These are phyloP conservation scores for Tachuris rubrigastra DNA, from an alignment of 2,113 vertebrate genomes.

Conservation along the genomic window DNA sequence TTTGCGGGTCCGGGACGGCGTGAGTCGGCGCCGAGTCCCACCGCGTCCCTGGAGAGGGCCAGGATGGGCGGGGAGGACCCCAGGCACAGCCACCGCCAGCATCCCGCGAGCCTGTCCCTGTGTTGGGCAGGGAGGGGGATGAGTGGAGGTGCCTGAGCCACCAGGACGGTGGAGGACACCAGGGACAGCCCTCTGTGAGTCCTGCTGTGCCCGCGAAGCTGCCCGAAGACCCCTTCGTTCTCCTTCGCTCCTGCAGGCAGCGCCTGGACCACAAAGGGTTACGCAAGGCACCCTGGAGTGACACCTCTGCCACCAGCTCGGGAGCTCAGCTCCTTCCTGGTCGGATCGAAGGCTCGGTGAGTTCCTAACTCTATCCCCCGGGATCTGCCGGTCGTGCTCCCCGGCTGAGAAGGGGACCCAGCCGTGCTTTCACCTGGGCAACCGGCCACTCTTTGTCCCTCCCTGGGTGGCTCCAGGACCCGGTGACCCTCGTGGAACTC, in stretches of 20 bases:
- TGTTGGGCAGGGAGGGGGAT: not conserved
- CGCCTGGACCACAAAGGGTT: constrained; percentile 54
- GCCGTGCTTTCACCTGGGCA: not conserved
- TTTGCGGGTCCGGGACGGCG: not conserved
- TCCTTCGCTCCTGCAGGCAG: constrained; percentile 8
- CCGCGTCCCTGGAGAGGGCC: not conserved
- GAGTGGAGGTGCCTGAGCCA: not conserved
- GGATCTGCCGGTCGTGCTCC: not conserved
- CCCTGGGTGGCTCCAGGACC: not conserved
- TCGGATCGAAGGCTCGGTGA: constrained; percentile 34
- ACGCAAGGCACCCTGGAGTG: constrained; percentile 38
- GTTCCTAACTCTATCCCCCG: not conserved
- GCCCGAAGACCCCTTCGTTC: not conserved
- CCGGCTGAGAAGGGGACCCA: not conserved
- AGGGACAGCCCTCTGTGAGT: not conserved
- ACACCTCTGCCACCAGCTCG: constrained; percentile 39
- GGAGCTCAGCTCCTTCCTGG: constrained; percentile 59
- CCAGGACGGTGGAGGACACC: not conserved
- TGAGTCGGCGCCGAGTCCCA: not conserved
- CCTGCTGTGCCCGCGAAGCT: not conserved
- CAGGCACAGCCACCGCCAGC: not conserved
- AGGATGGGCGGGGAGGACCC: too few species aligned
- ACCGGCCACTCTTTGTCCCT: not conserved
- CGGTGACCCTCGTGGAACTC: not conserved
- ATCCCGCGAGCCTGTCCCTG: not conserved